These are phyloP conservation scores for Patagioenas fasciata DNA, from an alignment of 2,113 vertebrate genomes.

Conservation along the genomic window DNA sequence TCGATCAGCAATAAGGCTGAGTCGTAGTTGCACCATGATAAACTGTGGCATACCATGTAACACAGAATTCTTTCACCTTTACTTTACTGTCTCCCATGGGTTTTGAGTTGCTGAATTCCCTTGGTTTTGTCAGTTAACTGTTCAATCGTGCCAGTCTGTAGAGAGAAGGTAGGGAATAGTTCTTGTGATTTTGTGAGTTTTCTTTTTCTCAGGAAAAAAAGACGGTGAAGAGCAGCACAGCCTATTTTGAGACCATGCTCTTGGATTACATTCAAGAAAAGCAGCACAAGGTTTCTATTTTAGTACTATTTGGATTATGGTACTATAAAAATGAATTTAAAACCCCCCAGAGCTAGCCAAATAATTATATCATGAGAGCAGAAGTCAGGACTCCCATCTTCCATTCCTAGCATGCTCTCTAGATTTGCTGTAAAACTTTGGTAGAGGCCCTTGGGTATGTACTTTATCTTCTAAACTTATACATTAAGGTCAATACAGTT, in stretches of 20 bases:
- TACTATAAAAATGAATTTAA: slow-evolving; percentile 1
- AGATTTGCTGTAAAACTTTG: neutral
- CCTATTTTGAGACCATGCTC: neutral
- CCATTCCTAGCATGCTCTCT: neutral
- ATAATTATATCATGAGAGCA: neutral
- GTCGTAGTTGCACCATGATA: neutral
- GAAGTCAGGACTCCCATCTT: neutral
- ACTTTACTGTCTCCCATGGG: neutral
- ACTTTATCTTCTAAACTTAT: neutral
- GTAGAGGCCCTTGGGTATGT: neutral
- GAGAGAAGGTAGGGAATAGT: neutral
- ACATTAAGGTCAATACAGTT: neutral
- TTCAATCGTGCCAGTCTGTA: neutral
- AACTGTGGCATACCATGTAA: neutral
- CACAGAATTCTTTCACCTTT: neutral
- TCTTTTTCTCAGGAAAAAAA: neutral
- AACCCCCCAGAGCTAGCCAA: neutral
- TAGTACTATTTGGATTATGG: neutral
- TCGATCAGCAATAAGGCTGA: neutral
- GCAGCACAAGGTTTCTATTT: slow-evolving; percentile 18
- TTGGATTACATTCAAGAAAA: slow-evolving; percentile 50
- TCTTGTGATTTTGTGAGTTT: neutral
- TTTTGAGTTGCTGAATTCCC: neutral
- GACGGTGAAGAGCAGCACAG: neutral
- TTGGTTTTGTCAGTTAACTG: neutral